Percentiles rank a stretch among this genome's conserved stretches.
Evolutionary conservation across 92 coral and sea anemone genomes (phyloP).

Genomic region (Actinostola sp.): DNA sequence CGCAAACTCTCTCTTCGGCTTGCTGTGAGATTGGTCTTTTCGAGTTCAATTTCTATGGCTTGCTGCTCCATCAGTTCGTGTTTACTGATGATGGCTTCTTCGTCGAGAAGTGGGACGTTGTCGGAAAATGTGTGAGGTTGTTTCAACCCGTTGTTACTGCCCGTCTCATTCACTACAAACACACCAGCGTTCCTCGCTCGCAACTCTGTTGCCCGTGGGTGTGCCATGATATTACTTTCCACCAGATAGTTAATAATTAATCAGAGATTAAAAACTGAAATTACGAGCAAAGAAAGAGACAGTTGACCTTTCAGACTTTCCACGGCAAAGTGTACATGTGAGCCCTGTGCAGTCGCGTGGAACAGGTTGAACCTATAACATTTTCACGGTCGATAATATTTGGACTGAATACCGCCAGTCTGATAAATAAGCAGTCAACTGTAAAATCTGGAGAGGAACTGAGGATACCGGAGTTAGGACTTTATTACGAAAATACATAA

Average conservation of each 20-base stretch:
- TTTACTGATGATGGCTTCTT: constrained; percentile 78
- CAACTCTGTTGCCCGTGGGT: constrained; percentile 74
- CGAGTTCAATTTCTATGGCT: constrained; percentile 76
- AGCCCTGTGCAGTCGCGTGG: not conserved
- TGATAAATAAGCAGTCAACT: not conserved
- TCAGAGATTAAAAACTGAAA: not conserved
- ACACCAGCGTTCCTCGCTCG: constrained; percentile 64
- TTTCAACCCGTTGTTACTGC: constrained; percentile 14
- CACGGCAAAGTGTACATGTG: too few species aligned
- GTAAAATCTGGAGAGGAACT: too few species aligned
- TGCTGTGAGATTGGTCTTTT: constrained; percentile 53
- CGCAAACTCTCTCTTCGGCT: constrained; percentile 47
- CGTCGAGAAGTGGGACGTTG: constrained; percentile 82
- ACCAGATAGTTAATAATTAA: constrained; percentile 34
- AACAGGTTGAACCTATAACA: too few species aligned
- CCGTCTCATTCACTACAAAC: constrained; percentile 32
- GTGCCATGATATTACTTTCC: constrained; percentile 64
- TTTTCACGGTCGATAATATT: not conserved
- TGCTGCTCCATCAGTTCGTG: constrained; percentile 85
- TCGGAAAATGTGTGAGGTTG: constrained; percentile 42
- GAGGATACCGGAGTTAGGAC: too few species aligned
- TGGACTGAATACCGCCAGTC: not conserved
- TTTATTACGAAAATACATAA: too few species aligned
- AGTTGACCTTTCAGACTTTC: too few species aligned
- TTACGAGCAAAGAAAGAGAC: too few species aligned